Evolutionary conservation across 2,113 vertebrate species (phyloP).

Genomic region (Talpa occidentalis): DNA sequence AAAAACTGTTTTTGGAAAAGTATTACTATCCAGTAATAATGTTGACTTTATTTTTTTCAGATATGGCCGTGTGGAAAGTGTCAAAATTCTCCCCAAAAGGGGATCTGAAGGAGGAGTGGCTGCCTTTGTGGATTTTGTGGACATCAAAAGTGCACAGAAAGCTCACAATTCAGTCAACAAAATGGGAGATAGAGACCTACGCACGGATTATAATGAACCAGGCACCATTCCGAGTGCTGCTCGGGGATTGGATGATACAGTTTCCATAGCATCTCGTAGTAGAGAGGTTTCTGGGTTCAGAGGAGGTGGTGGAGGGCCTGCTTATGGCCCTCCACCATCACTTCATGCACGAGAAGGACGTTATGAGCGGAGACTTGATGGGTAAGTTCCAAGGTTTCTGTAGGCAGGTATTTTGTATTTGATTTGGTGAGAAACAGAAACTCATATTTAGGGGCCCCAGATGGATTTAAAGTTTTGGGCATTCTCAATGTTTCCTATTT

Average conservation of each 20-base stretch:
- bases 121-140: conserved; percentile 99
- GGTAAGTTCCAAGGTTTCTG: conserved; percentile 94
- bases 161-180: conserved; percentile 99
- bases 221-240: conserved; percentile 99
- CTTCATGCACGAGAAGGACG: conserved; percentile 99
- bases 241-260: conserved; percentile 98
- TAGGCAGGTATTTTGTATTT: conserved; percentile 94
- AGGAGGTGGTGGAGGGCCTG: conserved; percentile 97
- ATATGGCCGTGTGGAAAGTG: conserved; percentile 99
- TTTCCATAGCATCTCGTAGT: conserved; percentile 97
- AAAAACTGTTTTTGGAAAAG: conserved; percentile 49
- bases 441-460: conserved; percentile 91
- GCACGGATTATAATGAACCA: conserved; percentile 99
- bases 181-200: conserved; percentile 99
- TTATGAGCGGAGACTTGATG: conserved; percentile 98
- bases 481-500: conserved; percentile 91
- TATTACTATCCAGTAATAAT: conserved; percentile 60
- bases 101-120: conserved; percentile 99
- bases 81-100: conserved; percentile 98
- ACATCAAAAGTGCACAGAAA: conserved; percentile 99
- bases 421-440: conserved; percentile 92
- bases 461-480: conserved; percentile 92
- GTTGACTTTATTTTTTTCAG: conserved; percentile 85
- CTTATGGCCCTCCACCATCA: conserved; percentile 96
- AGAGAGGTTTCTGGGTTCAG: conserved; percentile 99